A percentile compares a stretch with the other conserved stretches of the same genome.
These are phyloP conservation scores for Channa maculata DNA, from an alignment of 2,113 vertebrate species.

Conservation along the genomic window DNA sequence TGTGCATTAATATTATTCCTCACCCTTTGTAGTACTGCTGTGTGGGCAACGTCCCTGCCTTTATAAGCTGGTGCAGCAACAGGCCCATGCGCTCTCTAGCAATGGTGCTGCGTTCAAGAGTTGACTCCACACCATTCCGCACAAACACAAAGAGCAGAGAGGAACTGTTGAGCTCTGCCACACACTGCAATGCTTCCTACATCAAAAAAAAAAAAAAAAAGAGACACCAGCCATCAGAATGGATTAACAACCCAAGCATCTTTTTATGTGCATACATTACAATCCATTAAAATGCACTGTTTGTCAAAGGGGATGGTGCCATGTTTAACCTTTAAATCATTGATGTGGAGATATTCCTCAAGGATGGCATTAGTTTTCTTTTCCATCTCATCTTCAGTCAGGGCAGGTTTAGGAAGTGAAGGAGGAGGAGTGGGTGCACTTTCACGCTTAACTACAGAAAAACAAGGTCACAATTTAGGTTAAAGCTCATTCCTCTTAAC, in stretches of 20 bases:
- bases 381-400: constrained; percentile 92
- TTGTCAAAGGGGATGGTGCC: too few relatives aligned
- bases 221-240: neutral
- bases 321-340: constrained; percentile 90
- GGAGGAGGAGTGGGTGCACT: constrained; percentile 68
- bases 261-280: too few relatives aligned
- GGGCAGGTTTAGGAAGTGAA: constrained; percentile 76
- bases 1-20: constrained; percentile 20
- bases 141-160: constrained; percentile 92
- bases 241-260: neutral
- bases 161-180: constrained; percentile 89
- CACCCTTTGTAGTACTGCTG: constrained; percentile 96
- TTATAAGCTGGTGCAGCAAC: constrained; percentile 90
- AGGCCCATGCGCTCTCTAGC: constrained; percentile 90
- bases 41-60: constrained; percentile 81
- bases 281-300: too few relatives aligned
- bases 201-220: neutral
- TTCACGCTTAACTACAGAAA: constrained; percentile 86
- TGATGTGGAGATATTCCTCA: constrained; percentile 96
- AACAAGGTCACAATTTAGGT: neutral
- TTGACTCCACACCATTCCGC: constrained; percentile 90
- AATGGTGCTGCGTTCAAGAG: constrained; percentile 92
- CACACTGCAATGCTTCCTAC: constrained; percentile 95
- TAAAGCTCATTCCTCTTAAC: neutral
- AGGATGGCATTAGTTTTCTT: constrained; percentile 94